A percentile compares a stretch with the other conserved stretches of the same genome.
These are phyloP conservation scores for Beaufortia kweichowensis DNA, from an alignment of 2,113 vertebrate genomes.

Conservation along the genomic window DNA sequence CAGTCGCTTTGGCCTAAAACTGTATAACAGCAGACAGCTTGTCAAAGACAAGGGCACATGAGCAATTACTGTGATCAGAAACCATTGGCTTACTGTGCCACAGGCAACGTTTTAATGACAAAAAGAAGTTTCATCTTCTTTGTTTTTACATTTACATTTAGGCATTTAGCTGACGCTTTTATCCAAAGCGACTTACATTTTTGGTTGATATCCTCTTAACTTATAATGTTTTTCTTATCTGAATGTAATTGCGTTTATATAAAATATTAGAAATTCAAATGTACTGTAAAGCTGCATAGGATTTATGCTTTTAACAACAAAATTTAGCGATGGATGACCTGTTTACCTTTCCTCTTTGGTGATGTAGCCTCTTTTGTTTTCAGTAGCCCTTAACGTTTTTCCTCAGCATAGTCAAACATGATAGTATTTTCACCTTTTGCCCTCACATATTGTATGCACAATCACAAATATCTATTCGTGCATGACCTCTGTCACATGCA, in stretches of 20 bases:
- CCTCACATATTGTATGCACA: background rate
- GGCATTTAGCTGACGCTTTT: no score
- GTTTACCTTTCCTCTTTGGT: background rate
- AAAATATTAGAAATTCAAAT: no score
- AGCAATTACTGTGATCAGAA: conserved; percentile 37
- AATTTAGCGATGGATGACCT: background rate
- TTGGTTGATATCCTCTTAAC: background rate
- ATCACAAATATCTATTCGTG: background rate
- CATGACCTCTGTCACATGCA: background rate
- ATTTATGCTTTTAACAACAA: no score
- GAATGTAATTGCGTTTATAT: no score
- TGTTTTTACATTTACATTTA: no score
- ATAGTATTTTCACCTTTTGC: conserved; percentile 5
- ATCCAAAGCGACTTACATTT: no score
- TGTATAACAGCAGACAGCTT: conserved; percentile 19
- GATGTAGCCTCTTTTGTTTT: no score
- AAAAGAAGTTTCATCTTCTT: background rate
- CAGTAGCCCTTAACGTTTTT: background rate
- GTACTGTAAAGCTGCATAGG: background rate
- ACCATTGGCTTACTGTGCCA: conserved; percentile 12
- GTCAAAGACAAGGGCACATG: conserved; percentile 7
- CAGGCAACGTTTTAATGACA: conserved; percentile 10
- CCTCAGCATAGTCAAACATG: background rate
- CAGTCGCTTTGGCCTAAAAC: background rate
- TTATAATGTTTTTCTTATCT: background rate